Evolutionary conservation across 2,888 invertebrate species (phyloP).

Genomic region (Elegia similella): DNA sequence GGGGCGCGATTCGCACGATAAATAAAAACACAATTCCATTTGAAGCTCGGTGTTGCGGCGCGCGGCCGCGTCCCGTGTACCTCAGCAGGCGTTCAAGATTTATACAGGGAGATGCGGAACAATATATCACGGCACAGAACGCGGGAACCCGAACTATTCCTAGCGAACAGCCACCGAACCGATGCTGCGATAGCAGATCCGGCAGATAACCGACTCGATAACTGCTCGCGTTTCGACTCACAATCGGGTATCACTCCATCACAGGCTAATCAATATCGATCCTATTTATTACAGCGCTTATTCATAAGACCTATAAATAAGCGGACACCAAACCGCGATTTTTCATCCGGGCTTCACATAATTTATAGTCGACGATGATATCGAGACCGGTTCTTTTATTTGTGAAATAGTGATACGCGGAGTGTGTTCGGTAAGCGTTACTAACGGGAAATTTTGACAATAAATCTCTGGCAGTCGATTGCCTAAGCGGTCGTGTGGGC

Average conservation of each 20-base stretch:
- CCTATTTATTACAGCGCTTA: conserved; percentile 64
- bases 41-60: conserved; percentile 72
- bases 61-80: conserved; percentile 77
- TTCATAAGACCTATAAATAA: conserved; percentile 74
- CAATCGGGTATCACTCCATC: conserved; percentile 31
- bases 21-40: conserved; percentile 82
- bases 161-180: conserved; percentile 75
- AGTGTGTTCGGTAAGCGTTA: conserved; percentile 79
- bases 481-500: conserved; percentile 80
- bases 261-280: conserved; percentile 42
- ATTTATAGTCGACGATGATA: conserved; percentile 80
- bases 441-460: conserved; percentile 80
- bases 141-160: conserved; percentile 79
- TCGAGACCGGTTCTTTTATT: conserved; percentile 81
- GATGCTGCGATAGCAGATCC: conserved; percentile 75
- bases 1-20: conserved; percentile 78
- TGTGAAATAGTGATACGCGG: conserved; percentile 80
- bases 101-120: conserved; percentile 78
- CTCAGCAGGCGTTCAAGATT: conserved; percentile 81
- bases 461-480: conserved; percentile 79
- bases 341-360: conserved; percentile 76
- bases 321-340: conserved; percentile 73
- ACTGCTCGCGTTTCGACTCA: conserved; percentile 37
- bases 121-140: conserved; percentile 78
- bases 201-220: conserved; percentile 54